phyloP scores from a whole-genome alignment of 2,113 vertebrate genomes.

The Melanocharis versteri region DNA sequence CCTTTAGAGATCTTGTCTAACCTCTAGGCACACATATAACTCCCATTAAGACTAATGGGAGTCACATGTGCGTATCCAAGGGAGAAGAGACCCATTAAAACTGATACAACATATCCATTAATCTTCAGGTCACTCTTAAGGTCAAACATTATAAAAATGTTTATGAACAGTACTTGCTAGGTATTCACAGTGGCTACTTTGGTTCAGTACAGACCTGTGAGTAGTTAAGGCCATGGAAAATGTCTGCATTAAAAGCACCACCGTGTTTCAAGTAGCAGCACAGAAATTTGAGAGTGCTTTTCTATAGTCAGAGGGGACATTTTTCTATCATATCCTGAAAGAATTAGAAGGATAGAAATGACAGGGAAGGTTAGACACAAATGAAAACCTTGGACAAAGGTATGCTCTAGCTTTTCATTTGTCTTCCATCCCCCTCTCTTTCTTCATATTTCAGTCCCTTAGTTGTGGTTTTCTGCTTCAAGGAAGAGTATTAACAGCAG shows the following conservation, averaged over 20 bases:
- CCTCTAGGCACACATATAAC: conserved; percentile 53
- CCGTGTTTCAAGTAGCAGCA: background rate
- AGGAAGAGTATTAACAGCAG: conserved; percentile 3
- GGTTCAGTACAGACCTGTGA: background rate
- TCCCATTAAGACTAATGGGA: conserved; percentile 64
- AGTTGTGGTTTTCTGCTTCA: background rate
- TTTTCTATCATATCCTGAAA: conserved; percentile 29
- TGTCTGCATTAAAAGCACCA: conserved; percentile 47
- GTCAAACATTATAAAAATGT: conserved; percentile 66
- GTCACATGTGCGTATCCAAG: conserved; percentile 54
- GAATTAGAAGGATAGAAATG: conserved; percentile 24
- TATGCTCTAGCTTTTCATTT: conserved; percentile 18
- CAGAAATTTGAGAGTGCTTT: conserved; percentile 26
- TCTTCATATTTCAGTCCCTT: conserved; percentile 14
- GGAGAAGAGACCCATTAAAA: conserved; percentile 61
- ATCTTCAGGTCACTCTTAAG: conserved; percentile 60
- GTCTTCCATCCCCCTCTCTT: background rate
- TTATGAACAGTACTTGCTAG: conserved; percentile 55
- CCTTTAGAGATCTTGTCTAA: conserved; percentile 48
- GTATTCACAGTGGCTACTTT: conserved; percentile 3
- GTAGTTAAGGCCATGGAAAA: conserved; percentile 34
- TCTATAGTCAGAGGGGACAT: background rate
- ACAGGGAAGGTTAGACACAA: conserved; percentile 8
- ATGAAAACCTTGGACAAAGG: conserved; percentile 33
- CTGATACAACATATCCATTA: conserved; percentile 54